Base-by-base conservation (phyloP, 2,113 vertebrate genomes). In the Anoura caudifer region DNA sequence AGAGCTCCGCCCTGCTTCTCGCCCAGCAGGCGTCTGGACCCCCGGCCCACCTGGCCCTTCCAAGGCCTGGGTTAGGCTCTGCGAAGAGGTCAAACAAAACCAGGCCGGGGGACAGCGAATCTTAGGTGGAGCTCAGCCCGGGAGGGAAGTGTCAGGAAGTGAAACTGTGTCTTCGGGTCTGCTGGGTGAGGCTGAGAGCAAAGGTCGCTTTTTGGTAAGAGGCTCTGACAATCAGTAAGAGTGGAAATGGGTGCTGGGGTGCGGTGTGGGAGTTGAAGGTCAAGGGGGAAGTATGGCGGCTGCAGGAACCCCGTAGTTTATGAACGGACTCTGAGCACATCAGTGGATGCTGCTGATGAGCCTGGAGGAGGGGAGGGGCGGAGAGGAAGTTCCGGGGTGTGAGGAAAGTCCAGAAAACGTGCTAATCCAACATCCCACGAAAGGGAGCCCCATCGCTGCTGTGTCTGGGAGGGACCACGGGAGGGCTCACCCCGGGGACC, bases 241-340 rank as follows among this genome's bases (percentile, higher is more conserved):
- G 52, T 80, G 87, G 65, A 90, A 96, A 92, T 70, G 4, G 45
- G 73, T 50, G 59, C 17, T 87, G 77, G 82, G 81, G 88, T 61
- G 12, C 22, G 47, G 94, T 79, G 97, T 88, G 83, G 82, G 97
- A 90, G 96, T 80, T 79, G 97, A 97, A 97, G 97, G 96, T 96
- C 97, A 95, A 89, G 76, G 86, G 96, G 97, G 80, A 96, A 97
- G 82, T 92, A 92, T 75, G 45, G 67, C 26, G 65, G 86, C 96
- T 91, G 41, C 43, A 72, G 16, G 81, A 45, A 45, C 63, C 20
- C 4, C 3, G 70, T 61, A 76, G 59, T 63, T 93, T 96, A 50
- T 92, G 82, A 96, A 83, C 85, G 95, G 95, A 59, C 93, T 63
- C 61, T 9, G 73, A 28, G 38, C 54, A 43, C 36, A 31, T 90